Evolutionary conservation across 2,113 vertebrate genomes (phyloP).

Genomic region (Gallinago undulata): DNA sequence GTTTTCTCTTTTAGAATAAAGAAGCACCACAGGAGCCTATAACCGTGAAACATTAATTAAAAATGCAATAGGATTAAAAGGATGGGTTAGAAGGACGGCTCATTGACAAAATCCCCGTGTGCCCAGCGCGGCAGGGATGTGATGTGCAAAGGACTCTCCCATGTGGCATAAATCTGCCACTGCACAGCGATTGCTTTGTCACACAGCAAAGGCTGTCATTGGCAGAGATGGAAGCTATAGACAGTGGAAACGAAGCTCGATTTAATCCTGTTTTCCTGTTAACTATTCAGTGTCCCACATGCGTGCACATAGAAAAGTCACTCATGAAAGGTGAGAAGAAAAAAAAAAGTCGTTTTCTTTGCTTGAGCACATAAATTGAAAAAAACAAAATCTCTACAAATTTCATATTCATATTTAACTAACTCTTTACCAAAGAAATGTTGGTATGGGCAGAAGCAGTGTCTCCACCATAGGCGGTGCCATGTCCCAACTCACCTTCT

Average conservation of each 20-base stretch:
- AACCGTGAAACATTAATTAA: not conserved
- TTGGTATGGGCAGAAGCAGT: not conserved
- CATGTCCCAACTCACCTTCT: not conserved
- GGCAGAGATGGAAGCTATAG: not conserved
- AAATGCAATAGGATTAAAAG: not conserved
- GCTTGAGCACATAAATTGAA: not conserved
- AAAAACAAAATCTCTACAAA: not conserved
- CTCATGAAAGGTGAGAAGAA: not conserved
- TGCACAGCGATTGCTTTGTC: not conserved
- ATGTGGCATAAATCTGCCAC: slow-evolving; percentile 49
- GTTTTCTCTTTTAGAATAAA: not conserved
- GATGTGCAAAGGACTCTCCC: slow-evolving; percentile 50
- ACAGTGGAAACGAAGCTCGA: not conserved
- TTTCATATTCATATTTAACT: not conserved
- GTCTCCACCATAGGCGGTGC: not conserved
- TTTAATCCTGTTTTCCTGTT: not conserved
- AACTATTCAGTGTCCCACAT: not conserved
- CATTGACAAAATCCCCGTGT: not conserved
- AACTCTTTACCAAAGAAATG: not conserved
- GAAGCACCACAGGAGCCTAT: not conserved
- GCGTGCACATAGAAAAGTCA: not conserved
- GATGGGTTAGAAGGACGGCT: not conserved
- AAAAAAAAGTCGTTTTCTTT: not conserved
- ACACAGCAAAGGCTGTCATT: fast-evolving
- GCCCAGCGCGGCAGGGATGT: not conserved